phyloP scores from a whole-genome alignment of 1,140 invertebrate species.

The Gonioctena quinquepunctata region DNA sequence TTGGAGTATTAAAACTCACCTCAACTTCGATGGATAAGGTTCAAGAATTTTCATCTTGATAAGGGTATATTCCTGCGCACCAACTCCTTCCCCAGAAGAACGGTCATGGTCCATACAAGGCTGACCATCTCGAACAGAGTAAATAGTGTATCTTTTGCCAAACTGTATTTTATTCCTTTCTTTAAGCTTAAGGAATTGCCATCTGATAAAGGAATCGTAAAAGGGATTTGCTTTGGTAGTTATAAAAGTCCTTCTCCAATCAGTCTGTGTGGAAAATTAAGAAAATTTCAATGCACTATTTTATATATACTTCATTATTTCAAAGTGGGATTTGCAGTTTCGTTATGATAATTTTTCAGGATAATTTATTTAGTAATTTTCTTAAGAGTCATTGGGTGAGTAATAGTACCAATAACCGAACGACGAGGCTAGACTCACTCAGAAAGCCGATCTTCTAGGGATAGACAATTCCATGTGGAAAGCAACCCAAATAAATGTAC shows the following conservation, averaged over 20 bases:
- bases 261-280: constrained; percentile 81
- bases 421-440: too few relatives aligned
- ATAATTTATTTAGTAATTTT: too few relatives aligned
- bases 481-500: too few relatives aligned
- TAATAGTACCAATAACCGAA: too few relatives aligned
- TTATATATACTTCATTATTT: too few relatives aligned
- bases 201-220: constrained; percentile 96
- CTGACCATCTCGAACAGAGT: constrained; percentile 94
- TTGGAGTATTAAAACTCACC: constrained; percentile 55
- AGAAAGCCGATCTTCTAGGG: too few relatives aligned
- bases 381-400: too few relatives aligned
- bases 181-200: constrained; percentile 94
- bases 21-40: constrained; percentile 75
- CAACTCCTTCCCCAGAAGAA: constrained; percentile 93
- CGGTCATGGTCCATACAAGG: constrained; percentile 99
- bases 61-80: constrained; percentile 96
- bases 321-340: too few relatives aligned
- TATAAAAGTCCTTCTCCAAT: constrained; percentile 96
- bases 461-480: too few relatives aligned
- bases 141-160: constrained; percentile 97
- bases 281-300: too few relatives aligned
- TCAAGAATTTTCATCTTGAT: constrained; percentile 89
- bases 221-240: constrained; percentile 98
- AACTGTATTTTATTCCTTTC: constrained; percentile 89
- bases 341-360: too few relatives aligned